phyloP scores from a whole-genome alignment of 2,797 vertebrate species.

The Aldrovandia affinis region DNA sequence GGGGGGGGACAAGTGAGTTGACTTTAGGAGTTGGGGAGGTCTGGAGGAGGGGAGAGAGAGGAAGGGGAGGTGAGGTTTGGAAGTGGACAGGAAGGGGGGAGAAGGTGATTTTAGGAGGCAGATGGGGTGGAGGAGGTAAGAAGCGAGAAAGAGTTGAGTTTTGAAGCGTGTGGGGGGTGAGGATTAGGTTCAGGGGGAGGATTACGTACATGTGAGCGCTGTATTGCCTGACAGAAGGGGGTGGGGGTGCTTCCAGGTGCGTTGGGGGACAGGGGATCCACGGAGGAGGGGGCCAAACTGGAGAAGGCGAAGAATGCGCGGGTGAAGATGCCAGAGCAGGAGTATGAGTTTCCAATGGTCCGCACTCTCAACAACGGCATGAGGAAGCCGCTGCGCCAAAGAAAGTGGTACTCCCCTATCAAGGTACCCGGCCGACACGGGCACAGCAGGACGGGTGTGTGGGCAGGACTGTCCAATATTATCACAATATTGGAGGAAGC shows the following conservation, averaged over 20 bases:
- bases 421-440: constrained; percentile 75
- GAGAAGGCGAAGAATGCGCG: constrained; percentile 96
- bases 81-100: not conserved
- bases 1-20: too few relatives aligned
- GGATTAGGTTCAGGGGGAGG: too few relatives aligned
- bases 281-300: constrained; percentile 95
- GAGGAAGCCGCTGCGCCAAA: constrained; percentile 70
- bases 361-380: constrained; percentile 74
- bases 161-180: not conserved
- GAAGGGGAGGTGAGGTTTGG: too few relatives aligned
- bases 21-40: too few relatives aligned
- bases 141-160: not conserved
- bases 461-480: too few relatives aligned
- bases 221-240: not conserved
- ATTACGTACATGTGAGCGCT: too few relatives aligned
- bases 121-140: too few relatives aligned
- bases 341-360: constrained; percentile 79
- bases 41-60: too few relatives aligned
- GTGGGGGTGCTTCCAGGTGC: constrained; percentile 75
- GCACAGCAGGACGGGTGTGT: not conserved
- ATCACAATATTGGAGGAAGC: too few relatives aligned
- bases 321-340: constrained; percentile 89
- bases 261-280: constrained; percentile 96
- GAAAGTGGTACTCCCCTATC: constrained; percentile 96
- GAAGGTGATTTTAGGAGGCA: not conserved